Base-by-base conservation (phyloP, 1,140 invertebrate species). In the Brachionus asplanchnoidis region DNA sequence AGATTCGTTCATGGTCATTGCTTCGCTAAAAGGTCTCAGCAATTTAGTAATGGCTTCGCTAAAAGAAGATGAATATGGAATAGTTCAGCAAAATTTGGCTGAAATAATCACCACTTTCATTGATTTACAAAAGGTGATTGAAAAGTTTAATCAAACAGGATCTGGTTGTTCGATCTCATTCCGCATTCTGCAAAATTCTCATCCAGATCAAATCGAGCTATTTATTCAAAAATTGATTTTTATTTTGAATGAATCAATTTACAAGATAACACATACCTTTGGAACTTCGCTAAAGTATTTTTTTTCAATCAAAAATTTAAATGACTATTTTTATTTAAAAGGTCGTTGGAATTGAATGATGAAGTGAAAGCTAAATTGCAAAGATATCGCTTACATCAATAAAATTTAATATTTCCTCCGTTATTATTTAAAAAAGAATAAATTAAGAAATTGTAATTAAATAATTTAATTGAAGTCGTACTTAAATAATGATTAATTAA, bases 191-290 rank as follows among this genome's bases (percentile, higher is more conserved):
- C 79, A 82, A 68, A 42, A 60, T 42, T 42, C 12, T 11, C 50
- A 65, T 65, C n/a, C 65, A 9, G 23, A 82, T 23, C 50, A 60
- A 42, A 68, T 82, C 32, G 79, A 82, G 11, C 44, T 82, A 20
- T 68, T 32, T 8, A 68, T 68, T 44, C 79, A 82, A 68, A 60
- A 68, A 65, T 26, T 82, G 11, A 65, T 23, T 40, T 82, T 82
- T 68, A 65, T 65, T 42, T 36, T 82, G 44, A 82, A 82, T 82
- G 79, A 82, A 68, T 82, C 79, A n/a, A 82, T 82, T 65, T 82
- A 44, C 23, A 82, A 82, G 20, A 82, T 82, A 2, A 82, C 53
- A 8, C 53, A 60, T 26, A 82, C 79, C n/a, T 82, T 82, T 28
- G 79, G 79, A 42, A 28, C 40, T 60, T 65, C 79, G 2, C 20